These are phyloP conservation scores for Phasia obesa DNA, from an alignment of 2,888 invertebrate genomes.

Conservation along the genomic window DNA sequence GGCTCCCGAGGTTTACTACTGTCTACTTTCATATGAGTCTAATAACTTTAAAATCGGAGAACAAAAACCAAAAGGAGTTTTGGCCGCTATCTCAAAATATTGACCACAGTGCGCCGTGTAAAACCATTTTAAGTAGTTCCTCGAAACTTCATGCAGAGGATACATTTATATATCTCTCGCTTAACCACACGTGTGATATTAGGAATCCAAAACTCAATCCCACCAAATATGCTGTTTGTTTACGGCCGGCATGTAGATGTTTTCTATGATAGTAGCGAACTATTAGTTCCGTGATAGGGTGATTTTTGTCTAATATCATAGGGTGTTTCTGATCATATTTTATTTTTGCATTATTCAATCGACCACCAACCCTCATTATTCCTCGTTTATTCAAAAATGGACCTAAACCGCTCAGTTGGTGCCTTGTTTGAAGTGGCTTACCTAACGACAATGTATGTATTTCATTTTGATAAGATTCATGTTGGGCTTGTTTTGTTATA, in stretches of 20 bases:
- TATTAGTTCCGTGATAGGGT: background rate
- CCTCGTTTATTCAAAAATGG: background rate
- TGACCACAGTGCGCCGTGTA: no score
- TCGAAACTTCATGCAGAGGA: no score
- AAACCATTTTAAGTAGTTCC: no score
- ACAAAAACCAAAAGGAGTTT: no score
- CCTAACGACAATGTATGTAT: background rate
- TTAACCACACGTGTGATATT: constrained; percentile 46
- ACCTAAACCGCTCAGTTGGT: background rate
- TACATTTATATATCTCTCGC: no score
- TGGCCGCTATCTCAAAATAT: no score
- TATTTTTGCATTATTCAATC: background rate
- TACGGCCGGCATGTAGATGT: background rate
- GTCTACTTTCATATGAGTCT: no score
- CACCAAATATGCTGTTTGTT: background rate
- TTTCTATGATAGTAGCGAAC: background rate
- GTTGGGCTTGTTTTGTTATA: background rate
- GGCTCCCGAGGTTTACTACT: no score
- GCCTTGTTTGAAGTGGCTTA: background rate
- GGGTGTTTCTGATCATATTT: background rate
- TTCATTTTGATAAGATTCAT: background rate
- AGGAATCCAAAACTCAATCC: background rate
- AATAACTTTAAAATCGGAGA: no score
- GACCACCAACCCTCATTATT: background rate
- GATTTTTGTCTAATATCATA: background rate